A percentile compares a stretch with the other conserved stretches of the same genome.
These are phyloP conservation scores for Ennomos erosarius DNA, from an alignment of 2,888 invertebrate genomes.

Conservation along the genomic window DNA sequence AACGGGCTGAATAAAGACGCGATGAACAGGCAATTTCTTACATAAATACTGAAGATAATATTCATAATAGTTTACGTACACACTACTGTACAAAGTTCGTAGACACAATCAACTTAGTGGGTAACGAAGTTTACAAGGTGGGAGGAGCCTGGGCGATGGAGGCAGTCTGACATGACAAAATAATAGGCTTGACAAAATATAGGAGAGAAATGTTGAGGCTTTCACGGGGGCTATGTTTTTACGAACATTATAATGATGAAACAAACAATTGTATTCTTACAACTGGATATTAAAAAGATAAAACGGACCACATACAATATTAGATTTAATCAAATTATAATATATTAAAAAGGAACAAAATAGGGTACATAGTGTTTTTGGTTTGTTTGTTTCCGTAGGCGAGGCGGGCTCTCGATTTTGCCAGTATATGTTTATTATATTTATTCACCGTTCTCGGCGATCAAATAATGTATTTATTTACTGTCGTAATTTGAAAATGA, in stretches of 20 bases:
- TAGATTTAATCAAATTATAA: conserved; percentile 11
- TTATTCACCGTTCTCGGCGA: conserved; percentile 58
- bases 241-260: not conserved
- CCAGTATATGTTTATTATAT: conserved; percentile 64
- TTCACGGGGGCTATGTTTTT: not conserved
- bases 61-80: conserved; percentile 26
- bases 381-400: conserved; percentile 51
- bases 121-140: conserved; percentile 47
- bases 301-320: conserved; percentile 6
- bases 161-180: conserved; percentile 44
- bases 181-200: conserved; percentile 32
- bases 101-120: conserved; percentile 51
- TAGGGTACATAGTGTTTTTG: conserved; percentile 1
- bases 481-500: conserved; percentile 27
- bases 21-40: conserved; percentile 14
- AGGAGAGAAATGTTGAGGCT: not conserved
- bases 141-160: conserved; percentile 43
- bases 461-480: conserved; percentile 46
- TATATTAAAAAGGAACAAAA: not conserved
- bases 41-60: conserved; percentile 14
- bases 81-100: conserved; percentile 35
- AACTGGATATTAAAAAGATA: not conserved
- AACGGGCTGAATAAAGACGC: conserved; percentile 19
- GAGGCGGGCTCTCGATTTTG: conserved; percentile 45
- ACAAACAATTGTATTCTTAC: not conserved